phyloP scores from a whole-genome alignment of 2,113 vertebrate genomes.

The Xiphophorus couchianus region DNA sequence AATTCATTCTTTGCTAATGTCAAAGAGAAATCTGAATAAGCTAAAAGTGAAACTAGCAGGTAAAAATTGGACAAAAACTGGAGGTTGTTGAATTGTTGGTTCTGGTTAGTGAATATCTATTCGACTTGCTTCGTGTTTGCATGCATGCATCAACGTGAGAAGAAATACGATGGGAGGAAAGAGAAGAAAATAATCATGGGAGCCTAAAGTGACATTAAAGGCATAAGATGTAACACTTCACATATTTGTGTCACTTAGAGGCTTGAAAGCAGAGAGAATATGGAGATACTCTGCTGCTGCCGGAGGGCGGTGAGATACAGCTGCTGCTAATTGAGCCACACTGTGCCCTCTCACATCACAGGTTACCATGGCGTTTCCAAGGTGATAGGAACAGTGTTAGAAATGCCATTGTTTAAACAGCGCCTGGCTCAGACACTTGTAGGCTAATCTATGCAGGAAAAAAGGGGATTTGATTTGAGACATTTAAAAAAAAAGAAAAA shows the following conservation, averaged over 20 bases:
- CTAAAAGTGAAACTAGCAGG: neutral
- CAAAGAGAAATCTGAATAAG: neutral
- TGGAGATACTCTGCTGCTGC: constrained; percentile 55
- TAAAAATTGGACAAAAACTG: neutral
- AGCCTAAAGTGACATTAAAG: constrained; percentile 46
- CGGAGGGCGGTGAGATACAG: constrained; percentile 44
- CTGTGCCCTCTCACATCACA: constrained; percentile 71
- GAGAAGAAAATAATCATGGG: neutral
- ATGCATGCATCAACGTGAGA: constrained; percentile 11
- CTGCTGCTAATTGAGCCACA: constrained; percentile 77
- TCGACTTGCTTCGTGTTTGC: constrained; percentile 15
- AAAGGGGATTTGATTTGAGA: constrained; percentile 40
- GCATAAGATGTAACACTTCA: constrained; percentile 50
- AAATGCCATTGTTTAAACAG: constrained; percentile 72
- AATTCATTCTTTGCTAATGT: neutral
- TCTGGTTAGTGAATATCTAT: neutral
- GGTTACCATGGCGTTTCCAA: constrained; percentile 77
- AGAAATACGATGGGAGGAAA: neutral
- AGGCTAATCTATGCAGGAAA: constrained; percentile 64
- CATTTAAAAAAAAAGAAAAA: constrained; percentile 18
- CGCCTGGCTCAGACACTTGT: constrained; percentile 58
- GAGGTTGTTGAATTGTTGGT: neutral
- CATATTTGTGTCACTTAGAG: constrained; percentile 61
- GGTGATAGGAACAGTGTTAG: constrained; percentile 73
- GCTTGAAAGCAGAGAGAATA: constrained; percentile 54